Percentiles rank a stretch among this genome's conserved stretches.
phyloP scores from a whole-genome alignment of 2,113 vertebrate species.

The Sapayoa aenigma region DNA sequence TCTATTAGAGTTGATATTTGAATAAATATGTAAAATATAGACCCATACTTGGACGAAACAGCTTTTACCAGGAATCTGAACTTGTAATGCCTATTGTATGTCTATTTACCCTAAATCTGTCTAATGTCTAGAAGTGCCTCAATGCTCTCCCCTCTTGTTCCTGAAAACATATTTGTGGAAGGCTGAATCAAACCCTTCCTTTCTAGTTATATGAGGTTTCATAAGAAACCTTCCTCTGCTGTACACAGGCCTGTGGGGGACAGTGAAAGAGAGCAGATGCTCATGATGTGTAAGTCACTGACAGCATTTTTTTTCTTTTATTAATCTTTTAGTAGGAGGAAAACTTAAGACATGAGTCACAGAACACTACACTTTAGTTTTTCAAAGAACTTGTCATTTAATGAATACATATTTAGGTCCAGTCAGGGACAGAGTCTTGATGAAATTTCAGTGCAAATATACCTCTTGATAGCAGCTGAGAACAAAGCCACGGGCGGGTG shows the following conservation, averaged over 20 bases:
- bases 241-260: not conserved
- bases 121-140: not conserved
- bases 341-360: not conserved
- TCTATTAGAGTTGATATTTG: not conserved
- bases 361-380: not conserved
- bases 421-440: not conserved
- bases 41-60: not conserved
- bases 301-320: not conserved
- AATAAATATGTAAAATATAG: not conserved
- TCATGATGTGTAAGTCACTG: not conserved
- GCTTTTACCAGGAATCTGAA: not conserved
- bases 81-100: not conserved
- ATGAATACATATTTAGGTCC: not conserved
- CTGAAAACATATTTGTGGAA: not conserved
- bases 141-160: not conserved
- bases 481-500: not conserved
- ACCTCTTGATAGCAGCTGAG: not conserved
- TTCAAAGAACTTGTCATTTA: not conserved
- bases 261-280: not conserved
- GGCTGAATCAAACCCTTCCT: not conserved
- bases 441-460: not conserved
- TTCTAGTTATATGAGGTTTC: not conserved
- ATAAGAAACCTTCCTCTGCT: not conserved
- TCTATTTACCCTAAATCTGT: not conserved
- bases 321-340: not conserved